These are phyloP conservation scores for Corbicula japonica DNA, from an alignment of 2,888 invertebrate genomes.

Conservation along the genomic window DNA sequence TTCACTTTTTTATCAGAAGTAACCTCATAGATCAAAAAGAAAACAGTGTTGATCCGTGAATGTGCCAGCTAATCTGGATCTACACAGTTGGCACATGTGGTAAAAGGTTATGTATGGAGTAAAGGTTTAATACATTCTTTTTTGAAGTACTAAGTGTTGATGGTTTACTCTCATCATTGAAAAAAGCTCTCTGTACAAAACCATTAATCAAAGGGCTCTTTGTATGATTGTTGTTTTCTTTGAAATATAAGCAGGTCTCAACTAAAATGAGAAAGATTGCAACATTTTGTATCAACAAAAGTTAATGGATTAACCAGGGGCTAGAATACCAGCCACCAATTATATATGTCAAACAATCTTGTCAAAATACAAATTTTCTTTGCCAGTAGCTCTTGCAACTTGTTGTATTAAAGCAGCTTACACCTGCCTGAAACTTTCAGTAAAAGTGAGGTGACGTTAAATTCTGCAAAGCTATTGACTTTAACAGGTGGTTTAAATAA, in stretches of 20 bases:
- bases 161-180: no score
- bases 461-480: no score
- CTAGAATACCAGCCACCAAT: constrained; percentile 13
- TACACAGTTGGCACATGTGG: no score
- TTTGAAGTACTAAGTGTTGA: no score
- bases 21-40: no score
- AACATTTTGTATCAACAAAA: background rate
- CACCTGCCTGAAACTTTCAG: background rate
- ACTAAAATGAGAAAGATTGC: background rate
- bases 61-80: no score
- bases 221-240: constrained; percentile 25
- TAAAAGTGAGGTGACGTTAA: background rate
- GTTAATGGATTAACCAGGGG: constrained; percentile 3
- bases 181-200: no score
- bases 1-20: no score
- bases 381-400: background rate
- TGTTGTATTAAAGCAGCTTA: background rate
- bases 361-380: constrained; percentile 6
- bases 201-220: constrained; percentile 20
- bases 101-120: no score
- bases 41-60: no score
- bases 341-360: constrained; percentile 22
- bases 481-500: no score
- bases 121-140: no score
- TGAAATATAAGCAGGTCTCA: constrained; percentile 9